Evolutionary conservation across 2,888 invertebrate genomes (phyloP), one percentile per base, ranked within the genome.

Genomic region (Apotomis betuletana): DNA sequence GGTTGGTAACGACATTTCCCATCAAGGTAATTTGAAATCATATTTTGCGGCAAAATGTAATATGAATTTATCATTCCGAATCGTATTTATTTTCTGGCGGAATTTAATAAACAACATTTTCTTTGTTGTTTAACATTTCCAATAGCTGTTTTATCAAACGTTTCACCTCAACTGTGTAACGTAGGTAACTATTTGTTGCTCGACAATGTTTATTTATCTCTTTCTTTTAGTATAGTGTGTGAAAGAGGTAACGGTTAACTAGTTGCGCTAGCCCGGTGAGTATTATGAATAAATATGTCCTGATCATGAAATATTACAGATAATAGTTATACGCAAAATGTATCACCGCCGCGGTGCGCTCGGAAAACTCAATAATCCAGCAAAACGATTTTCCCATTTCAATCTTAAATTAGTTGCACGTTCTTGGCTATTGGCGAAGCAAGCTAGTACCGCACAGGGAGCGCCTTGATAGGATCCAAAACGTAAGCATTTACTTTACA

Each of bases 361-460:
- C 13, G 36, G 36, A 54, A 70, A 64, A 60, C 38, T 46, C 44
- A 65, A 63, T 55, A 51, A 13, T 55, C 51, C 46, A 54, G 59
- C 52, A 15, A 70, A 70, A 59, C 44, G 58, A 44, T 65, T 70
- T 64, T 70, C 54, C 52, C 64, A 46, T 70, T 70, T 60, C 70
- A 27, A 70, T 46, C 54, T 70, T 54, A 65, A 60, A 70, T 65
- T 70, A 70, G 70, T 65, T 54, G 69, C 69, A 64, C 69, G 69
- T 70, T 64, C 51, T 69, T n/a, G 38, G 41, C 51, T 63, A 69
- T 63, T 44, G 57, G 69, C 63, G 62, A 9, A 59, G 41, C 46
- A 9, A 59, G 41, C 46, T 59, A 70, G 69, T 69, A 36, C 52
- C 70, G 59, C 46, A 46, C 27, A 54, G 70, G 59, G 54, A 44